Conservation (phyloP, 2,797 vertebrate species). For the Spizella passerina region DNA sequence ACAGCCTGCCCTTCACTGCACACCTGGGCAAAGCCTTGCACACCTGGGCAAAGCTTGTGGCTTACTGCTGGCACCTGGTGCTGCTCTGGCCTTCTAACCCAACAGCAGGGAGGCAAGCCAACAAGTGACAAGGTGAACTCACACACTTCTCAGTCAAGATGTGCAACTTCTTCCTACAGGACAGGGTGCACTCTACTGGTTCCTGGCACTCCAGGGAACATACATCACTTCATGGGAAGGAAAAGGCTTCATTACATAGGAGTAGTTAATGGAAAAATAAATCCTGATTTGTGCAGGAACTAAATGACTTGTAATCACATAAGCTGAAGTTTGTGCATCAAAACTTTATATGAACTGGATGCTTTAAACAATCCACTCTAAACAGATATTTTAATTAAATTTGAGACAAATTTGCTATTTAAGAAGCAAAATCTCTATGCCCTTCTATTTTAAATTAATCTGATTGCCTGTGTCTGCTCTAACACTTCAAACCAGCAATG, state of each 20-base stretch:
- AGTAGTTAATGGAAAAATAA: background rate
- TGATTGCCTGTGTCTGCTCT: background rate
- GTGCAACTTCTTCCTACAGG: background rate
- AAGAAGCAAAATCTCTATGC: background rate
- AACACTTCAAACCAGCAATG: background rate
- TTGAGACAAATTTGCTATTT: background rate
- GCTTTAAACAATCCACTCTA: background rate
- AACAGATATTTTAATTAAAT: background rate
- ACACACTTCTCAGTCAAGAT: background rate
- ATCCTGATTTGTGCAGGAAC: background rate
- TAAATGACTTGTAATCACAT: background rate
- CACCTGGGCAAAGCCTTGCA: background rate
- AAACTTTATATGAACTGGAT: too few species aligned
- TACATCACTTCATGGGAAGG: background rate
- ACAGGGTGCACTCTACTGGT: background rate
- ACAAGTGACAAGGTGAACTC: background rate
- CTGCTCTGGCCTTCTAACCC: background rate
- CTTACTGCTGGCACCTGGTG: background rate
- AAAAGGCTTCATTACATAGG: background rate
- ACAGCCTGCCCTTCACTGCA: background rate
- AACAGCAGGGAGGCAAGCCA: background rate
- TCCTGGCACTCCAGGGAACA: background rate
- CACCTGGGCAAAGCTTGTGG: background rate
- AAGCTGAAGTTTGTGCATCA: background rate
- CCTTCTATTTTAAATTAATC: background rate